A percentile compares a stretch with the other conserved stretches of the same genome.
Evolutionary conservation across 2,113 vertebrate genomes (phyloP).

Genomic region (Crotalus helleri): DNA sequence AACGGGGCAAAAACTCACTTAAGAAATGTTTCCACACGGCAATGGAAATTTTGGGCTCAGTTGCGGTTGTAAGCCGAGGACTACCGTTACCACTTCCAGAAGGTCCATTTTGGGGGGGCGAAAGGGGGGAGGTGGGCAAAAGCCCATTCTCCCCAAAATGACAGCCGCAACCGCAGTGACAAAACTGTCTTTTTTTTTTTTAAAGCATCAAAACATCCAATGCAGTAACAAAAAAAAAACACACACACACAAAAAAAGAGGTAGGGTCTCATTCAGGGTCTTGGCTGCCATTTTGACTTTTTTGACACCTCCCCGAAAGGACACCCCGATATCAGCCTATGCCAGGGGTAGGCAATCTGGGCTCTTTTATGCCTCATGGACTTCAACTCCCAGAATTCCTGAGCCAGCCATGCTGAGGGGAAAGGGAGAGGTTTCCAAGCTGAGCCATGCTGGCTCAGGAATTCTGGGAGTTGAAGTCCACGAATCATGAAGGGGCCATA

Average conservation of each 20-base stretch:
- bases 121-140: background rate
- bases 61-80: background rate
- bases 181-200: background rate
- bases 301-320: background rate
- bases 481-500: too few relatives aligned
- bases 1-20: too few relatives aligned
- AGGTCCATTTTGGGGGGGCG: background rate
- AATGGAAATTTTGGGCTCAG: background rate
- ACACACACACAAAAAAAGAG: too few relatives aligned
- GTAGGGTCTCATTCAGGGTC: background rate
- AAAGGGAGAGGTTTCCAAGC: too few relatives aligned
- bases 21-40: too few relatives aligned
- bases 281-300: too few relatives aligned
- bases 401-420: too few relatives aligned
- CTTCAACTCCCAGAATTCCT: too few relatives aligned
- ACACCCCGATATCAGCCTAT: background rate
- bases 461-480: too few relatives aligned
- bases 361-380: too few relatives aligned
- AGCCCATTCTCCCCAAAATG: background rate
- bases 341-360: too few relatives aligned
- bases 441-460: too few relatives aligned
- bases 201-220: background rate
- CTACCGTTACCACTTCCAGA: background rate
- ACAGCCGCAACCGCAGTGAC: fast-evolving
- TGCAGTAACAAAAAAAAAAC: background rate